Percentiles rank a stretch among this genome's conserved stretches.
These are phyloP conservation scores for Microtus richardsoni DNA, from an alignment of 2,113 vertebrate genomes.

Conservation along the genomic window DNA sequence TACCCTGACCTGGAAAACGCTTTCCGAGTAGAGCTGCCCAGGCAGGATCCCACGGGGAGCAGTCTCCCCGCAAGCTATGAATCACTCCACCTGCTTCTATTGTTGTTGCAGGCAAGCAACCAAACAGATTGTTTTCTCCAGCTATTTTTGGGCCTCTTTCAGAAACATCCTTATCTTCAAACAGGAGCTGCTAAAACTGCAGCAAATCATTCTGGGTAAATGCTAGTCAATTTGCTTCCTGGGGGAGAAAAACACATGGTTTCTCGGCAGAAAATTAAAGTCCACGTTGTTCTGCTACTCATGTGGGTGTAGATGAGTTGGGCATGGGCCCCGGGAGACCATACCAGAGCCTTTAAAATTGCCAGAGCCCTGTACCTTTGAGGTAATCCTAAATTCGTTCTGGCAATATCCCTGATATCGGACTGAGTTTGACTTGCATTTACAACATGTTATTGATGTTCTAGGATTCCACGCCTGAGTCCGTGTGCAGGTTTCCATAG, in stretches of 20 bases:
- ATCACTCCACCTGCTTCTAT: conserved; percentile 46
- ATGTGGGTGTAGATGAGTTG: not conserved
- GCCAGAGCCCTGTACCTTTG: not conserved
- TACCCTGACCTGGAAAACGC: not conserved
- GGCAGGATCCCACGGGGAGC: too few relatives aligned
- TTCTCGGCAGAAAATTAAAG: conserved; percentile 49
- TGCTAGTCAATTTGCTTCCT: conserved; percentile 14
- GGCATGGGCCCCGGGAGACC: not conserved
- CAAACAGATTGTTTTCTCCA: conserved; percentile 60
- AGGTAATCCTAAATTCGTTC: not conserved
- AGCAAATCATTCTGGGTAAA: conserved; percentile 66
- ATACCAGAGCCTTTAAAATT: not conserved
- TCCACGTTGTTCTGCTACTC: not conserved
- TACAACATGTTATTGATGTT: not conserved
- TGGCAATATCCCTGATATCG: not conserved
- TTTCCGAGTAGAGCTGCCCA: not conserved
- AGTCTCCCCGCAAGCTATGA: not conserved
- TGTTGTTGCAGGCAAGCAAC: conserved; percentile 5
- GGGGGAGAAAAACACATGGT: conserved; percentile 37
- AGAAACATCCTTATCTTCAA: conserved; percentile 59
- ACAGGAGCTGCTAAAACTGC: conserved; percentile 45
- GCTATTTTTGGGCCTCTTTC: conserved; percentile 51
- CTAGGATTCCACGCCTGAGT: not conserved
- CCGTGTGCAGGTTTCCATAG: not conserved
- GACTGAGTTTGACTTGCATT: not conserved